Base-by-base conservation (phyloP, 2,113 vertebrate species). In the Condylura cristata region DNA sequence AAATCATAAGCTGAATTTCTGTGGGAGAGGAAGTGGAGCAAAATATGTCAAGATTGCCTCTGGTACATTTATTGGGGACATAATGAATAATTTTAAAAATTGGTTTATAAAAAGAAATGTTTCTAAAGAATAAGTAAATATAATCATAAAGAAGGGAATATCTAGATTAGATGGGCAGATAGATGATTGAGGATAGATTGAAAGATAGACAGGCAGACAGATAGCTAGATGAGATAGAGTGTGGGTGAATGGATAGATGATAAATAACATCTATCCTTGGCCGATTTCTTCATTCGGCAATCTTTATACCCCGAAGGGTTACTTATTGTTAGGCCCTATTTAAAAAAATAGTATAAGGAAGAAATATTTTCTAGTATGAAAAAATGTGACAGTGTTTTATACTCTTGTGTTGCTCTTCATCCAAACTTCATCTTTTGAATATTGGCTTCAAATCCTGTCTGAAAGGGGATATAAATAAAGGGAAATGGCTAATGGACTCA, bases 381-480 rank as follows among this genome's bases (percentile, higher is more conserved):
- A 96, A 71, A 96, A 66, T 13, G 44, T 93, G 97, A 97, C 97
- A 96, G 92, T 96, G 96, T 96, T 98, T 98, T 98, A 98, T 98
- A 97, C 95, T 88, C 93, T 92, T 79, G 78, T 93, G 91, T 95
- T 94, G 95, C 80, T 98, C 95, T 97, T 97, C 96, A 97, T 97
- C 97, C 96, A 97, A 96, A 98, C 97, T 97, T 96, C 96, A 95
- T 97, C 95, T 97, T 98, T 93, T 96, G 96, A 97, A 98, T 98
- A 97, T 96, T 97, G 97, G 89, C 97, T 97, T 98, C 97, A 96
- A 96, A 98, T 97, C 97, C 97, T 96, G 93, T 93, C 95, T 96
- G 97, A 98, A 97, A 97, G 96, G 96, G 26, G 37, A 97, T 97
- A 98, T 98, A 98, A 98, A 98, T 98, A 98, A 98, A 97, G 79